phyloP scores from a whole-genome alignment of 2,888 invertebrate species.

The Apeira syringaria region DNA sequence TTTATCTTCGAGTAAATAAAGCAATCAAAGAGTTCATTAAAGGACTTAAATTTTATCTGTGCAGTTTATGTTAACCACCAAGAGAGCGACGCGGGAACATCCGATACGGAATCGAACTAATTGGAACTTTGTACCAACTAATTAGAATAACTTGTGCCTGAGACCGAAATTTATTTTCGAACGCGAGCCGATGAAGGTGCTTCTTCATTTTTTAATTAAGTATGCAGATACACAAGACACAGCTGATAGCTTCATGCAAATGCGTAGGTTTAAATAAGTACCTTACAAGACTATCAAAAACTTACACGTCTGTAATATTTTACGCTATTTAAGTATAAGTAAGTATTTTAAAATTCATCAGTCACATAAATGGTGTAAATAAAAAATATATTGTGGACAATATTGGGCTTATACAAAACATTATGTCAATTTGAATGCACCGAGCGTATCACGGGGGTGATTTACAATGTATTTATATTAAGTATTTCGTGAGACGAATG shows the following conservation, averaged over 20 bases:
- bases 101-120: conserved; percentile 67
- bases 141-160: conserved; percentile 65
- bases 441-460: conserved; percentile 29
- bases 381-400: conserved; percentile 33
- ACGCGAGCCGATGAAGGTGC: conserved; percentile 43
- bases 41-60: conserved; percentile 72
- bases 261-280: conserved; percentile 4
- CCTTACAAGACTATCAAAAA: conserved; percentile 9
- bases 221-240: conserved; percentile 32
- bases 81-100: conserved; percentile 43
- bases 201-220: conserved; percentile 32
- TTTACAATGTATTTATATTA: conserved; percentile 48
- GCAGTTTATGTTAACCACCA: conserved; percentile 70
- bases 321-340: conserved; percentile 23
- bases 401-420: conserved; percentile 43
- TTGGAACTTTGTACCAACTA: conserved; percentile 69
- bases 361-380: conserved; percentile 37
- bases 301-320: conserved; percentile 20
- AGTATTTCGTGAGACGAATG: conserved; percentile 45
- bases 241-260: conserved; percentile 9
- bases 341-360: conserved; percentile 29
- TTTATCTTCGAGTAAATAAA: conserved; percentile 63
- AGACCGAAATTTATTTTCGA: conserved; percentile 50
- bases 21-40: conserved; percentile 69
- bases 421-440: conserved; percentile 45